Conservation (phyloP, 2,888 invertebrate species). For the Ditylenchus weischeri region DNA sequence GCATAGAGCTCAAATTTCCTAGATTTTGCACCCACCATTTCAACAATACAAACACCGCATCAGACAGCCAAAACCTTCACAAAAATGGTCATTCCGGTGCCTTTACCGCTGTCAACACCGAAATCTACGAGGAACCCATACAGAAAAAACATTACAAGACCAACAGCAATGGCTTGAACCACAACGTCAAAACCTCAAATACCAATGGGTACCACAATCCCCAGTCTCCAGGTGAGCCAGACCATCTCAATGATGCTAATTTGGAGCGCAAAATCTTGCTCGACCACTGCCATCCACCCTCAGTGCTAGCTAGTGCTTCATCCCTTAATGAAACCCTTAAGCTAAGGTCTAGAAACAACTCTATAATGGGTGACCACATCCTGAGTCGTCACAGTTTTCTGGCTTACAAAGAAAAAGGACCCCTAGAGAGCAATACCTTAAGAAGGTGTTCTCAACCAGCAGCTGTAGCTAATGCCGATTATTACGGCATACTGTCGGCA, state of each 20-base stretch:
- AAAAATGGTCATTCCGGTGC: neutral
- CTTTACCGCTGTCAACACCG: neutral
- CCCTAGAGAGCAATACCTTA: neutral
- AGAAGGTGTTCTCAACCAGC: slow-evolving; percentile 10
- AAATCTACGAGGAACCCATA: neutral
- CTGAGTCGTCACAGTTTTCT: slow-evolving; percentile 8
- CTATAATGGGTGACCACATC: slow-evolving; percentile 5
- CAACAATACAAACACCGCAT: too few relatives aligned
- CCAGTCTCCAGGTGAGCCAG: too few relatives aligned
- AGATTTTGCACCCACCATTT: neutral
- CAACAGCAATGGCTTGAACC: too few relatives aligned
- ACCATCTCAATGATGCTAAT: too few relatives aligned
- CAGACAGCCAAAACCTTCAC: neutral
- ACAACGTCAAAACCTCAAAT: too few relatives aligned
- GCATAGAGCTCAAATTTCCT: slow-evolving; percentile 11
- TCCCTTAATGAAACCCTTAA: neutral
- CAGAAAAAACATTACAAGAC: too few relatives aligned
- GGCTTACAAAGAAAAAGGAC: neutral
- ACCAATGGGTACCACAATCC: too few relatives aligned
- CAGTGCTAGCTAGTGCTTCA: too few relatives aligned
- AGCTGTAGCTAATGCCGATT: neutral
- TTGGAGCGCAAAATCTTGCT: too few relatives aligned
- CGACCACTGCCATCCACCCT: too few relatives aligned
- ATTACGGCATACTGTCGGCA: neutral
- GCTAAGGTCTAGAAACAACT: neutral